These are phyloP conservation scores for Thecophora atra DNA, from an alignment of 2,888 invertebrate genomes.

Conservation along the genomic window DNA sequence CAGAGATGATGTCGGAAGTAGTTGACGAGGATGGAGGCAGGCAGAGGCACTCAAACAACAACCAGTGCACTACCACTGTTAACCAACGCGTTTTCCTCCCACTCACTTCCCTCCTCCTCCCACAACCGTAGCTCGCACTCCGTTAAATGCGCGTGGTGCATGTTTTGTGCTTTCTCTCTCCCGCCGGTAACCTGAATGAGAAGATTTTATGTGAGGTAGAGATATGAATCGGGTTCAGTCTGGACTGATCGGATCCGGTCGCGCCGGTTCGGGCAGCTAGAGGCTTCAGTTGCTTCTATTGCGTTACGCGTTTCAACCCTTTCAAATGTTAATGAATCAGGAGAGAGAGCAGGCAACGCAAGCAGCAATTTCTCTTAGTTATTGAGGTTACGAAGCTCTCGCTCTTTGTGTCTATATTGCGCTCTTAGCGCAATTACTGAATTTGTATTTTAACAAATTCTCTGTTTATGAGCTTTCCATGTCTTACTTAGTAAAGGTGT, in stretches of 20 bases:
- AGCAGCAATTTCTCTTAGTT: no score
- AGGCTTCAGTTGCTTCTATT: not conserved
- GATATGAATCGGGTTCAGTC: slow-evolving; percentile 6
- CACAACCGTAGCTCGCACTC: slow-evolving; percentile 23
- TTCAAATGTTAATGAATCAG: not conserved
- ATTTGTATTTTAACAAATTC: no score
- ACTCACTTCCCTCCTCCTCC: no score
- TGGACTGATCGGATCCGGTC: slow-evolving; percentile 5
- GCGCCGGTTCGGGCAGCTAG: not conserved
- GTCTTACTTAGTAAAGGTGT: no score
- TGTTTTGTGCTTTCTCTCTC: not conserved
- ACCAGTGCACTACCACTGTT: not conserved
- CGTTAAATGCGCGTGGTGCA: slow-evolving; percentile 27
- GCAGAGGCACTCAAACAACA: not conserved
- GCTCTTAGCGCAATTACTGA: no score
- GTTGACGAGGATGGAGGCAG: not conserved
- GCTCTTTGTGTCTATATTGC: no score
- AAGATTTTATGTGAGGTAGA: not conserved
- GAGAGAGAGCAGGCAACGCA: no score
- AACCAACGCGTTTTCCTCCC: slow-evolving; percentile 3
- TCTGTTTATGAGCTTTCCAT: no score
- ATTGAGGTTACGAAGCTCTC: no score
- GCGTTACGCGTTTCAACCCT: not conserved
- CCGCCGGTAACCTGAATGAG: not conserved
- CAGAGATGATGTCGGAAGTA: not conserved